Percentiles rank a stretch among this genome's conserved stretches.
These are phyloP conservation scores for Glyptemys insculpta DNA, from an alignment of 2,797 vertebrate genomes.

Conservation along the genomic window DNA sequence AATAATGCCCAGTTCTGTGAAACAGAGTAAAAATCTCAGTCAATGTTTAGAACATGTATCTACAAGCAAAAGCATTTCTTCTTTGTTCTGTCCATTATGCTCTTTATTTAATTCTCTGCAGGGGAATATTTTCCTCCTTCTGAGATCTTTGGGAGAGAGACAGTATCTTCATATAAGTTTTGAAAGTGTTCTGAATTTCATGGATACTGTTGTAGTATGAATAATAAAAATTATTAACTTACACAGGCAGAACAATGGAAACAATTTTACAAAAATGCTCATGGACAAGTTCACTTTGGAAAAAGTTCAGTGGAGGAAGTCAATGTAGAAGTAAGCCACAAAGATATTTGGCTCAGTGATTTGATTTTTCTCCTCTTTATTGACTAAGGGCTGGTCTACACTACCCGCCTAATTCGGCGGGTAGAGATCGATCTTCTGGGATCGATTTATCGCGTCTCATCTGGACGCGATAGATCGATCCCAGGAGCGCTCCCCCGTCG, in stretches of 20 bases:
- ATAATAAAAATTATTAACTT: neutral
- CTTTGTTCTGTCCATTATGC: neutral
- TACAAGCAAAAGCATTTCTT: constrained; percentile 26
- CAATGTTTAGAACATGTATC: neutral
- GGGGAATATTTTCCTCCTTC: neutral
- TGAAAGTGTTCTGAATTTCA: neutral
- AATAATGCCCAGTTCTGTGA: neutral
- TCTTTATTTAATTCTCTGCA: neutral
- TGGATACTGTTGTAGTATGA: neutral
- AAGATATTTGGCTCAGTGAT: neutral
- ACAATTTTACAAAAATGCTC: neutral
- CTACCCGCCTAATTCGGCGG: too few relatives aligned
- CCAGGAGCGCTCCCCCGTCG: too few relatives aligned
- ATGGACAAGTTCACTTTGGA: neutral
- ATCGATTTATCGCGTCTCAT: too few relatives aligned
- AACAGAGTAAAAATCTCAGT: constrained; percentile 17
- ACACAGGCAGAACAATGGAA: neutral
- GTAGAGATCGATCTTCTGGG: too few relatives aligned
- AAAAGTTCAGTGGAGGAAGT: neutral
- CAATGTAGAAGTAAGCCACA: neutral
- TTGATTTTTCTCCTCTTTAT: neutral
- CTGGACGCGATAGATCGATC: too few relatives aligned
- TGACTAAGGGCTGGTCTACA: too few relatives aligned
- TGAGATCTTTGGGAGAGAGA: constrained; percentile 4
- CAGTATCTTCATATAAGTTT: neutral